Conservation (phyloP, 2,888 invertebrate species). For the Platypus cylindrus region DNA sequence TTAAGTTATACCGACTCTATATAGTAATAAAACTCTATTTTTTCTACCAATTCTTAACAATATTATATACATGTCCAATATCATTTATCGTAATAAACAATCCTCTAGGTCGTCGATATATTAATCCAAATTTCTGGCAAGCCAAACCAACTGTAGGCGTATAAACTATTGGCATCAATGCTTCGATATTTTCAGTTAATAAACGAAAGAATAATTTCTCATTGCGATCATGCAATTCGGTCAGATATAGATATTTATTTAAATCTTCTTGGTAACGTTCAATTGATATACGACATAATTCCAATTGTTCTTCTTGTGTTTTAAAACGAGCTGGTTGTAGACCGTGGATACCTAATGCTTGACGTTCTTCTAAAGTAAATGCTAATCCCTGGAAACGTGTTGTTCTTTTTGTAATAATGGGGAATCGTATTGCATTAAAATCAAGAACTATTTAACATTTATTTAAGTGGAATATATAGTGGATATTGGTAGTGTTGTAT, state of each 20-base stretch:
- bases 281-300: conserved; percentile 69
- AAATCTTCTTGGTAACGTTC: conserved; percentile 77
- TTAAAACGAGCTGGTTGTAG: conserved; percentile 85
- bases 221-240: conserved; percentile 85
- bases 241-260: conserved; percentile 92
- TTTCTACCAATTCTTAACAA: conserved; percentile 79
- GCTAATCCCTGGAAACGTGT: conserved; percentile 88
- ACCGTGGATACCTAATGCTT: conserved; percentile 89
- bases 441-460: too few species aligned
- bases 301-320: conserved; percentile 75
- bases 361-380: conserved; percentile 87
- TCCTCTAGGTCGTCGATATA: conserved; percentile 83
- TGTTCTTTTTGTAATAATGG: too few species aligned
- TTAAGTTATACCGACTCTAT: too few species aligned
- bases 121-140: conserved; percentile 91
- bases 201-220: conserved; percentile 92
- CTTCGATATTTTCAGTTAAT: conserved; percentile 71
- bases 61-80: conserved; percentile 86
- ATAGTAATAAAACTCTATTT: conserved; percentile 14
- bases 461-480: too few species aligned
- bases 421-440: too few species aligned
- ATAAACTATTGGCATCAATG: conserved; percentile 97
- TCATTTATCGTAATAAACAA: conserved; percentile 94
- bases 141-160: conserved; percentile 97
- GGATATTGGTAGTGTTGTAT: too few species aligned